Evolutionary conservation across 37 sponge, comb jelly and placozoan species (phyloP).

Genomic region (Crambe crambe): DNA sequence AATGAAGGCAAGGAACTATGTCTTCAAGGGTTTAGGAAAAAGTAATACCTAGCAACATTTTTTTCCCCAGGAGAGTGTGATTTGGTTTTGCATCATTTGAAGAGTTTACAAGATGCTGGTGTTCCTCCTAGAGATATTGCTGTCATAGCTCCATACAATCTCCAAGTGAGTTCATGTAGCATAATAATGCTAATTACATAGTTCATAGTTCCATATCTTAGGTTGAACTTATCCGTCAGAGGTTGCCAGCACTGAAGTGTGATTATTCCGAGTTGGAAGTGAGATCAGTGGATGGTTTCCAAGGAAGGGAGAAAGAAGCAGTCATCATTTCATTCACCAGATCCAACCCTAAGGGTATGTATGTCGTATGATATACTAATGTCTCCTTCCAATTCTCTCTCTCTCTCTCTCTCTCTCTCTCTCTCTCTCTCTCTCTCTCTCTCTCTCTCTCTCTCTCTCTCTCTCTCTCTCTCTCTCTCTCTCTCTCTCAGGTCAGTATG

Average conservation of each 20-base stretch:
- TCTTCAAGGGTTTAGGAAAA: neutral
- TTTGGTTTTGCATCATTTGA: conserved; percentile 77
- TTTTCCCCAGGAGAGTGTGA: conserved; percentile 93
- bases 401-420: too few species aligned
- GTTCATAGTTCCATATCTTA: conserved; percentile 7
- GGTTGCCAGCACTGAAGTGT: conserved; percentile 12
- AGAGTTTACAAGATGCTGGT: conserved; percentile 54
- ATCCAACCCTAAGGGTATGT: conserved; percentile 76
- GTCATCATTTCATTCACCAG: conserved; percentile 91
- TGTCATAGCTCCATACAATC: conserved; percentile 92
- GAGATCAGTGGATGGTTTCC: conserved; percentile 93
- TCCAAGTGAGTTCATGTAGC: too few species aligned
- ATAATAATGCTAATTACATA: too few species aligned
- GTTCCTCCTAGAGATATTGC: conserved; percentile 65
- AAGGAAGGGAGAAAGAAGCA: conserved; percentile 96
- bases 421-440: too few species aligned
- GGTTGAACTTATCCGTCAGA: conserved; percentile 76
- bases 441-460: too few species aligned
- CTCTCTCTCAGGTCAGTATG: conserved; percentile 59
- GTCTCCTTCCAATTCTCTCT: too few species aligned
- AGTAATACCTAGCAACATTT: neutral
- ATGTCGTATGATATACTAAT: neutral
- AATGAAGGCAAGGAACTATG: conserved; percentile 74
- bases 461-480: too few species aligned
- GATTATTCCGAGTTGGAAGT: conserved; percentile 61